Conservation (phyloP, 2,888 invertebrate species). For the Trissoscelio sp. region DNA sequence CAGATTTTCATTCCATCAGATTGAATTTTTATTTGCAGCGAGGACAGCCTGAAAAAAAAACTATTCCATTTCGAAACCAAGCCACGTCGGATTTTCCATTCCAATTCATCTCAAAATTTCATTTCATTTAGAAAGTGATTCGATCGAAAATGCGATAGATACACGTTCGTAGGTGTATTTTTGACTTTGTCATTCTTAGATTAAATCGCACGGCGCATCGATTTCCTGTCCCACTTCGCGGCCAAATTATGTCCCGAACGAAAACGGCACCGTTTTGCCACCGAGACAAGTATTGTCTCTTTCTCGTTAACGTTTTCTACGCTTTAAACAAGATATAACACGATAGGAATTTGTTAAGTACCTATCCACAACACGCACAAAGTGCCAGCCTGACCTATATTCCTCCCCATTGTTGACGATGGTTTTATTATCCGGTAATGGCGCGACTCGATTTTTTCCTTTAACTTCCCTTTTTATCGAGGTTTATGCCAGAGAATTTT, state of each 20-base stretch:
- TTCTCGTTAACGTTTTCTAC: constrained; percentile 33
- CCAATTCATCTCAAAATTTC: constrained; percentile 40
- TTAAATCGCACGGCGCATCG: constrained; percentile 48
- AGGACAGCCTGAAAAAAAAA: not conserved
- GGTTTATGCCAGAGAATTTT: constrained; percentile 6
- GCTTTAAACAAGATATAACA: constrained; percentile 28
- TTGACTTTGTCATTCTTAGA: constrained; percentile 58
- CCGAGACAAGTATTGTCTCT: constrained; percentile 43
- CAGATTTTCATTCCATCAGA: not conserved
- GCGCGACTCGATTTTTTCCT: constrained; percentile 17
- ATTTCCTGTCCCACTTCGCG: constrained; percentile 53
- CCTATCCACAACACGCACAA: constrained; percentile 42
- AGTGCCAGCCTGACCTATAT: constrained; percentile 52
- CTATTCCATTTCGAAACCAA: not conserved
- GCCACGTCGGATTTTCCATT: constrained; percentile 21
- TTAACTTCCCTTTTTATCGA: constrained; percentile 8
- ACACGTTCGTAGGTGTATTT: constrained; percentile 15
- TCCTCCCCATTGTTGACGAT: constrained; percentile 31
- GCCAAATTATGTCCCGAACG: constrained; percentile 14
- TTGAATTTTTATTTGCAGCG: not conserved
- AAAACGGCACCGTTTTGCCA: constrained; percentile 17
- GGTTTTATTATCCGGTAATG: constrained; percentile 46
- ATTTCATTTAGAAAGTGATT: constrained; percentile 51
- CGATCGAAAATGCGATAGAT: constrained; percentile 27
- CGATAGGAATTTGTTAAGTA: constrained; percentile 51